These are phyloP conservation scores for Numenius phaeopus DNA, from an alignment of 2,797 vertebrate genomes.

Conservation along the genomic window DNA sequence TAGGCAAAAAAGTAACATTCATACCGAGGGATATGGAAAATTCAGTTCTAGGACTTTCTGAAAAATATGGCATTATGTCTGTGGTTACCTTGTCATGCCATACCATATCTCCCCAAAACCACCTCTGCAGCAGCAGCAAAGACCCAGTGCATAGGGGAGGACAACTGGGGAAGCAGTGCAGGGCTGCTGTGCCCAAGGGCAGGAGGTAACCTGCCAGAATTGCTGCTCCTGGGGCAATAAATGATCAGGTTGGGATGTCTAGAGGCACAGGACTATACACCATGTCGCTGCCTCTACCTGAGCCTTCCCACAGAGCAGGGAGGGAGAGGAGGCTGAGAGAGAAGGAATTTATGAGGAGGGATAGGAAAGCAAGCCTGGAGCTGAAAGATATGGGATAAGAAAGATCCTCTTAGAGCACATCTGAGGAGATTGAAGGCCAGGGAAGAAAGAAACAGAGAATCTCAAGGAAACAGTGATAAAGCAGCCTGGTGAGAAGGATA, in stretches of 20 bases:
- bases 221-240: background rate
- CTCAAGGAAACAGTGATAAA: slow-evolving; percentile 49
- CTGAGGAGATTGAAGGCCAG: slow-evolving; percentile 7
- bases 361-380: slow-evolving; percentile 6
- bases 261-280: background rate
- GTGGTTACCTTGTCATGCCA: background rate
- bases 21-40: fast-evolving
- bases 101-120: background rate
- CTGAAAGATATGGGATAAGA: background rate
- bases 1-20: background rate
- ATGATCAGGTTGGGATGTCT: background rate
- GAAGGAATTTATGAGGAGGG: background rate
- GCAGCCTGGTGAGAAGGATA: slow-evolving; percentile 34
- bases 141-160: background rate
- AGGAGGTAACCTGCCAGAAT: background rate
- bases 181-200: background rate
- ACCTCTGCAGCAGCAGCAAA: background rate
- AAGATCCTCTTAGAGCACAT: slow-evolving; percentile 25
- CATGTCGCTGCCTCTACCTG: background rate
- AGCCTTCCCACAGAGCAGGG: background rate
- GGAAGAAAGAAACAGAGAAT: slow-evolving; percentile 29
- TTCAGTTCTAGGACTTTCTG: background rate
- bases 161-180: fast-evolving
- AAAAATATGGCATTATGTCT: background rate
- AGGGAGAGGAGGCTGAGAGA: background rate